Conservation (phyloP, 2,113 vertebrate genomes). For the Rhegmatorhina hoffmannsi region DNA sequence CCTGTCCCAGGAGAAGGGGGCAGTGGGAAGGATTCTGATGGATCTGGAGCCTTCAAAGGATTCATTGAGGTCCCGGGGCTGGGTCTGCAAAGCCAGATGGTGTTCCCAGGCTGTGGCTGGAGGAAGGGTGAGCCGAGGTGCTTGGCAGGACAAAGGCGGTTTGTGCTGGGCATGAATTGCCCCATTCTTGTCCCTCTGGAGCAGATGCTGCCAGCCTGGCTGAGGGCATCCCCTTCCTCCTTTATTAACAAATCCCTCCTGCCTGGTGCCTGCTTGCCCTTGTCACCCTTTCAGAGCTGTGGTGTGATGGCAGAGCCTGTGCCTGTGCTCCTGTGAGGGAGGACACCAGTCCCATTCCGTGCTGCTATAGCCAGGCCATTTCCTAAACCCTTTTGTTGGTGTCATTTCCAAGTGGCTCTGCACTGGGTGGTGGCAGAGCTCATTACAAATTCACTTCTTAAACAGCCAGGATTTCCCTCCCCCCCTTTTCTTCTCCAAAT, state of each 20-base stretch:
- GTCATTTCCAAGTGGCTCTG: accelerated
- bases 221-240: background rate
- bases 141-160: background rate
- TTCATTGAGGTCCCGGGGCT: background rate
- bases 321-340: accelerated
- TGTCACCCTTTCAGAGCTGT: accelerated
- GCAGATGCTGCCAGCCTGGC: background rate
- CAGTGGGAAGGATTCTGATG: background rate
- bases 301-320: background rate
- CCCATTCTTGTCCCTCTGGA: background rate
- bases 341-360: background rate
- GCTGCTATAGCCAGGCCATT: accelerated
- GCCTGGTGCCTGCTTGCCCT: background rate
- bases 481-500: background rate
- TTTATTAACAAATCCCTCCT: accelerated
- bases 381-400: accelerated
- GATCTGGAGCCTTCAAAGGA: background rate
- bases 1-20: background rate
- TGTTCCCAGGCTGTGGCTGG: background rate
- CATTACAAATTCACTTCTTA: background rate
- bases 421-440: background rate
- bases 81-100: background rate
- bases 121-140: background rate
- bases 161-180: background rate
- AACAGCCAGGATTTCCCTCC: background rate